Conservation (phyloP, 2,113 vertebrate genomes). For the Ceratotherium simum region DNA sequence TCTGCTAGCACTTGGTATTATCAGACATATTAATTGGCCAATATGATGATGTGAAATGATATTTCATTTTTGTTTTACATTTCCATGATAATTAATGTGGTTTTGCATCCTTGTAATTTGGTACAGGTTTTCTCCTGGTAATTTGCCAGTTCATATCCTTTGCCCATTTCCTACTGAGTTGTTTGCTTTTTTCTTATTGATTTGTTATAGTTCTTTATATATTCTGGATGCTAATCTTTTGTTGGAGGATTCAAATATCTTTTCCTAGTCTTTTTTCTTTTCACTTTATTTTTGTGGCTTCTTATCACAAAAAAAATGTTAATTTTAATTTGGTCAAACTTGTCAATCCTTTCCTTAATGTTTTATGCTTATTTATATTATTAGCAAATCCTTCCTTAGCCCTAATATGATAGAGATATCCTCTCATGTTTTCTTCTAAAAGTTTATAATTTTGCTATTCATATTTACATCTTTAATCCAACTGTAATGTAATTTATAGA, state of each 20-base stretch:
- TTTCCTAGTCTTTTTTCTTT: not conserved
- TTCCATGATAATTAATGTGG: not conserved
- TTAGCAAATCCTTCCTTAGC: not conserved
- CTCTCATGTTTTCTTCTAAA: conserved; percentile 2
- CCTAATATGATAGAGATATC: not conserved
- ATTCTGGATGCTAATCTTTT: not conserved
- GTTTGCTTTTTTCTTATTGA: not conserved
- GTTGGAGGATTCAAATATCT: not conserved
- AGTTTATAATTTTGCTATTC: not conserved
- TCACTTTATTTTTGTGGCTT: not conserved
- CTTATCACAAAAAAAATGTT: not conserved
- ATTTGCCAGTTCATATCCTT: not conserved
- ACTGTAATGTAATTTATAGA: not conserved
- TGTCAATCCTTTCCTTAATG: not conserved
- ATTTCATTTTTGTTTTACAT: not conserved
- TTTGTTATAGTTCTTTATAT: not conserved
- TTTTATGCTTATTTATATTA: conserved; percentile 10
- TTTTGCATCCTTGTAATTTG: not conserved
- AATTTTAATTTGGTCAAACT: not conserved
- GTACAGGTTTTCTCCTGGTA: not conserved
- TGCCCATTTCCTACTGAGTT: not conserved
- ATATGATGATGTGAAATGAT: not conserved
- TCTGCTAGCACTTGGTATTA: not conserved
- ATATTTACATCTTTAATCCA: not conserved
- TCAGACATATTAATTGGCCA: not conserved